A percentile compares a stretch with the other conserved stretches of the same genome.
phyloP scores from a whole-genome alignment of 2,113 vertebrate genomes.

The Nymphicus hollandicus region DNA sequence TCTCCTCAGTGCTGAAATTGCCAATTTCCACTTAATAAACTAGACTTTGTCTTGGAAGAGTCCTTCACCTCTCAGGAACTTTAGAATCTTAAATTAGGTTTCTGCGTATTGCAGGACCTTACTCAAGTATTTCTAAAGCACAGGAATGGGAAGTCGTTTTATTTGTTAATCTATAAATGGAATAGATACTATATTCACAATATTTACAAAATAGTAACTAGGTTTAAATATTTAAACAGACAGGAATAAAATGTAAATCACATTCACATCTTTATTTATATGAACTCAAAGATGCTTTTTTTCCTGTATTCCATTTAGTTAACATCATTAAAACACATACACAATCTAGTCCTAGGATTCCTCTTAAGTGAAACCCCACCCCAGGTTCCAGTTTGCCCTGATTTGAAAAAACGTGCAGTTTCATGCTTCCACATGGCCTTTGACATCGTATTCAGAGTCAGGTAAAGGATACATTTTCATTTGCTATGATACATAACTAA shows the following conservation, averaged over 20 bases:
- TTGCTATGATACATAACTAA: not conserved
- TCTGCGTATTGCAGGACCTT: not conserved
- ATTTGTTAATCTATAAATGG: not conserved
- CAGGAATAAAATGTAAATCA: not conserved
- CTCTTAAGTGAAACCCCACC: not conserved
- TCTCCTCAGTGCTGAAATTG: not conserved
- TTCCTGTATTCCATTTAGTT: not conserved
- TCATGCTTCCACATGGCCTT: not conserved
- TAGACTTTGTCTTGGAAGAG: not conserved
- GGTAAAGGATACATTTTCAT: not conserved
- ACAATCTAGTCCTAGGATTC: not conserved
- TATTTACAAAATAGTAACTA: not conserved
- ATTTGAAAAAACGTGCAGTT: not conserved
- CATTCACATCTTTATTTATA: not conserved
- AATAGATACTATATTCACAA: not conserved
- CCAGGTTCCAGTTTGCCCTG: rapidly evolving
- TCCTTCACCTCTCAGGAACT: not conserved
- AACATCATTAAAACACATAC: not conserved
- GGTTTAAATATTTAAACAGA: not conserved
- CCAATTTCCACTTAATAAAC: not conserved
- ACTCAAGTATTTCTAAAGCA: not conserved
- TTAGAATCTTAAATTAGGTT: not conserved
- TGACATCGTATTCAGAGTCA: too few relatives aligned
- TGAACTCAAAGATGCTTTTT: not conserved
- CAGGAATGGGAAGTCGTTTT: not conserved